Base-by-base conservation (phyloP, 2,888 invertebrate species). In the Scaptomyza polygonia region DNA sequence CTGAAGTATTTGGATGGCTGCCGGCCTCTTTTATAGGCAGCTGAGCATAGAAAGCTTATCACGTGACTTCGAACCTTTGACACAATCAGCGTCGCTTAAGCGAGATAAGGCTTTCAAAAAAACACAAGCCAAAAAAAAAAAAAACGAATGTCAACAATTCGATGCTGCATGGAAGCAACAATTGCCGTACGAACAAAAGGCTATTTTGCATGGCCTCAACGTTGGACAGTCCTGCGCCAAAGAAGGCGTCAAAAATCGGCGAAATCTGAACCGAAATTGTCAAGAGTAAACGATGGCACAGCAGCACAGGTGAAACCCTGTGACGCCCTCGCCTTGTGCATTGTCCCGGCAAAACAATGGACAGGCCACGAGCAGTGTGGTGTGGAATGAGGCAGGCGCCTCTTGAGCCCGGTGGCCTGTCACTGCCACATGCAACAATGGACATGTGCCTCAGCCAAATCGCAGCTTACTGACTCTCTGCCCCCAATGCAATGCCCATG, bases 301-400 rank as follows among this genome's bases (percentile, higher is more conserved):
- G 61, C 34, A 51, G 45, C 25, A 43, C 72, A 64, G 61, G 58
- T 61, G 61, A 27, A 30, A 21, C 14, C 39, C 36, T 42, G 40
- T 32, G 52, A 48, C 44, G 51, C 49, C 21, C n/a, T n/a, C 44
- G 51, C 49, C 21, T n/a, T n/a, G n/a, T n/a, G 45, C 71, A 80
- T 83, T 83, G 86, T 77, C 58, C 84, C 55, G 51, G 39, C 39
- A 52, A 68, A 84, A 86, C 86, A 81, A 81, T 86, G 78, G 74
- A 55, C 52, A 51, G 52, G 36, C 40, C 52, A 59, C 45, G n/a
- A 47, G 14, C 14, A 25, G 40, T 11, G 34, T 16, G 27, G 64
- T n/a, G 11, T 34, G 45, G 34, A 12, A n/a, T n/a, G 39, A 5
- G 36, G 34, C n/a, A 42, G 65, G 74, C 77, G 77, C 73, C 79